phyloP scores from a whole-genome alignment of 2,113 vertebrate genomes.

The Calonectris borealis region DNA sequence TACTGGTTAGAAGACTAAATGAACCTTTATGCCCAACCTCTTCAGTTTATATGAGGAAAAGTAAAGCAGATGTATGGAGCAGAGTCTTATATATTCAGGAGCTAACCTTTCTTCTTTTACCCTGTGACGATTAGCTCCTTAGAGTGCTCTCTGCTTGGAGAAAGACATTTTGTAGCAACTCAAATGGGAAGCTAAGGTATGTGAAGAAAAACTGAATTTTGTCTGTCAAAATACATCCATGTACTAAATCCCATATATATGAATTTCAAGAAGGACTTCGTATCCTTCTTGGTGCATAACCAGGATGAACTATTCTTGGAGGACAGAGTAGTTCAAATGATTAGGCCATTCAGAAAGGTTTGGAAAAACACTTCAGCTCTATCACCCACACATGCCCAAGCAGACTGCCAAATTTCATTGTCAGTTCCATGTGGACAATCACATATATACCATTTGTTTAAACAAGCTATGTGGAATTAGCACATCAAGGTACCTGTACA shows the following conservation, averaged over 20 bases:
- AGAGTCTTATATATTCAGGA: neutral
- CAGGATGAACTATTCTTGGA: neutral
- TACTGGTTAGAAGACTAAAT: neutral
- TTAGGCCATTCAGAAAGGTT: neutral
- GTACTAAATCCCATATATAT: neutral
- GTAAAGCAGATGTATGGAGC: neutral
- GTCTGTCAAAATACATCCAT: neutral
- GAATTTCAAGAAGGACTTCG: neutral
- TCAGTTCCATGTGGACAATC: neutral
- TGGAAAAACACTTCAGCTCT: neutral
- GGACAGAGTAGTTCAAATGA: neutral
- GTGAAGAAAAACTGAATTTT: neutral
- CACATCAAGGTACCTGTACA: neutral
- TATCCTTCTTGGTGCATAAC: neutral
- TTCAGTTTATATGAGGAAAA: neutral
- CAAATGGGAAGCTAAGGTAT: neutral
- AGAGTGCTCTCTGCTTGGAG: neutral
- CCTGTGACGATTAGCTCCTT: neutral
- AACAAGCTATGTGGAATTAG: neutral
- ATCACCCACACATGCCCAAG: neutral
- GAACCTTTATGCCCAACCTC: neutral
- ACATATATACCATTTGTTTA: neutral
- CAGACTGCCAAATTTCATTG: neutral
- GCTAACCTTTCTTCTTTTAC: neutral
- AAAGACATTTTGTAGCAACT: neutral